These are phyloP conservation scores for Catostylus mosaicus DNA, from an alignment of 30 jellyfish, hydroid and myxozoan species.

Conservation along the genomic window DNA sequence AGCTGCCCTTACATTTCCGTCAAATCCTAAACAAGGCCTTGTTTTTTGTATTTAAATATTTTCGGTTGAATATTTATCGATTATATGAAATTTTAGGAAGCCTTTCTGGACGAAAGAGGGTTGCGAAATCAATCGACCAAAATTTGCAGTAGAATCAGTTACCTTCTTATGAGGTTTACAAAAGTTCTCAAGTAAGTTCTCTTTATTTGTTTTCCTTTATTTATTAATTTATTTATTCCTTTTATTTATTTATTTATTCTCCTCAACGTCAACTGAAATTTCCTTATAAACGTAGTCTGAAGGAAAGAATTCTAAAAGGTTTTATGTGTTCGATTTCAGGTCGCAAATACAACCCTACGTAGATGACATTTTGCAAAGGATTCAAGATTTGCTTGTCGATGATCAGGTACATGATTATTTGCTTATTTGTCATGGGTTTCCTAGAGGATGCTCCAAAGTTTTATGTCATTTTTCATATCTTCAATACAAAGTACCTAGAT, in stretches of 20 bases:
- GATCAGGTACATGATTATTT: conserved; percentile 8
- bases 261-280: no score
- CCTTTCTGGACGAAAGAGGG: conserved; percentile 93
- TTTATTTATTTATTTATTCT: no score
- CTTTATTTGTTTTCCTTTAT: not conserved
- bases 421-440: not conserved
- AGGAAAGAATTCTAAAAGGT: not conserved
- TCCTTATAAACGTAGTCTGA: no score
- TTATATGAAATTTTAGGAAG: no score
- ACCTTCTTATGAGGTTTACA: conserved; percentile 83
- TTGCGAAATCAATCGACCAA: conserved; percentile 57
- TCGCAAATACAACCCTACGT: conserved; percentile 87
- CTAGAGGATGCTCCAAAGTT: no score
- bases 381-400: conserved; percentile 64
- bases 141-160: conserved; percentile 90
- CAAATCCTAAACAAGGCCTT: no score
- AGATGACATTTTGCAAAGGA: conserved; percentile 63
- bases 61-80: no score
- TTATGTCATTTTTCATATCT: no score
- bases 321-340: conserved; percentile 42
- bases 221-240: no score
- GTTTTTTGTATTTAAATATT: no score
- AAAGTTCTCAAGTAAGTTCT: conserved; percentile 83
- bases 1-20: no score
- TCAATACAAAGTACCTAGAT: no score